Evolutionary conservation across 2,888 invertebrate genomes (phyloP).

Genomic region (Tetheella fluctuosa): DNA sequence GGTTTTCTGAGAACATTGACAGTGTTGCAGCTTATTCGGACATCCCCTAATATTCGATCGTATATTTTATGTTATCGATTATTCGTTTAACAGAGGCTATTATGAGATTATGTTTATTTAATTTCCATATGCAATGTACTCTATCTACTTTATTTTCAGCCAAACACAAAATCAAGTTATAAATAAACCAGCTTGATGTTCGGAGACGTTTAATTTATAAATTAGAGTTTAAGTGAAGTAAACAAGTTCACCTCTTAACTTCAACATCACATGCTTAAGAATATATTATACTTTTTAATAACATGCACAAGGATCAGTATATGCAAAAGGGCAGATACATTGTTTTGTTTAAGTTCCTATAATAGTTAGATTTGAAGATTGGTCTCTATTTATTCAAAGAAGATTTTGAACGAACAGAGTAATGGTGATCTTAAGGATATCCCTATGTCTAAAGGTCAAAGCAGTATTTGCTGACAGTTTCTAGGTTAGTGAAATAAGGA

Average conservation of each 20-base stretch:
- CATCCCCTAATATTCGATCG: neutral
- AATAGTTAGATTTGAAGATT: conserved; percentile 3
- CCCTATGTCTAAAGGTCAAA: neutral
- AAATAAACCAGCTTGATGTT: neutral
- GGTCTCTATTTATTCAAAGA: neutral
- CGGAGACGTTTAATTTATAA: neutral
- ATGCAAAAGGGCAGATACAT: neutral
- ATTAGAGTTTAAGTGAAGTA: neutral
- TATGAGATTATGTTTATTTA: no score
- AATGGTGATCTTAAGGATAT: neutral
- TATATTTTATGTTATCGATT: neutral
- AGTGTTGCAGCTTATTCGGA: conserved; percentile 19
- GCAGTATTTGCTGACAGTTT: neutral
- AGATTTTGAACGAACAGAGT: no score
- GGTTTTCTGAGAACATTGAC: conserved; percentile 33
- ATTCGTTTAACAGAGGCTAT: neutral
- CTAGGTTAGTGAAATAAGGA: neutral
- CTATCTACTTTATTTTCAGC: no score
- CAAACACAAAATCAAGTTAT: neutral
- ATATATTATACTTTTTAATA: neutral
- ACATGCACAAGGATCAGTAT: neutral
- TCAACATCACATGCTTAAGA: neutral
- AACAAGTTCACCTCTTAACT: neutral
- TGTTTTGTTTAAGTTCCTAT: neutral
- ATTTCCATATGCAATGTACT: no score